These are phyloP conservation scores for Lytechinus pictus DNA, from an alignment of 35 echinoderm and acorn worm species.

Conservation along the genomic window DNA sequence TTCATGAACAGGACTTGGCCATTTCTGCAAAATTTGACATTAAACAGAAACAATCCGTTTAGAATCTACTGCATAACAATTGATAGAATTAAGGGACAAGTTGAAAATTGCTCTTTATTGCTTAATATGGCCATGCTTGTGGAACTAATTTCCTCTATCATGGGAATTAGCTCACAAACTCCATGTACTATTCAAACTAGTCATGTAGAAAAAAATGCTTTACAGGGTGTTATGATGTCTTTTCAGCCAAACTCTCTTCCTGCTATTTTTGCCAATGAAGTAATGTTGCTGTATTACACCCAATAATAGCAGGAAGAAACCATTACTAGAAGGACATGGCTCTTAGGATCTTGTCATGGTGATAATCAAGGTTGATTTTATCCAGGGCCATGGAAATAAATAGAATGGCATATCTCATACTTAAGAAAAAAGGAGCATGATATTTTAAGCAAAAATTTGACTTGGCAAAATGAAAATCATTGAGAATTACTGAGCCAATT, in stretches of 20 bases:
- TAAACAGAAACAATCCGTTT: background rate
- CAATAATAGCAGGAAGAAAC: background rate
- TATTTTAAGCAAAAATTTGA: background rate
- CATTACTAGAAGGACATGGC: background rate
- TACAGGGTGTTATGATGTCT: background rate
- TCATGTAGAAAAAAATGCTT: background rate
- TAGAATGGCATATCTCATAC: background rate
- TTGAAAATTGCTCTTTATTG: background rate
- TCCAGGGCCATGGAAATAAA: background rate
- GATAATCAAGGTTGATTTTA: background rate
- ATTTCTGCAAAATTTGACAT: background rate
- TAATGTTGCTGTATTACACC: background rate
- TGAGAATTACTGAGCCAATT: background rate
- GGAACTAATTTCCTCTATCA: background rate
- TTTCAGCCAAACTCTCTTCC: background rate
- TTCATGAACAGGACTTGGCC: background rate
- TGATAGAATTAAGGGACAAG: background rate
- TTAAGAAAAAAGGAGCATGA: background rate
- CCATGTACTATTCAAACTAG: background rate
- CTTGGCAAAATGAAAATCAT: background rate
- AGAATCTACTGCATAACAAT: background rate
- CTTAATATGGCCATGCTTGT: background rate
- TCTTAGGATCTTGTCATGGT: background rate
- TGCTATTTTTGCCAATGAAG: slow-evolving; percentile 12
- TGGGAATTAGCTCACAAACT: background rate